A percentile compares a stretch with the other conserved stretches of the same genome.
These are phyloP conservation scores for Gopherus evgoodei DNA, from an alignment of 2,113 vertebrate genomes.

Conservation along the genomic window DNA sequence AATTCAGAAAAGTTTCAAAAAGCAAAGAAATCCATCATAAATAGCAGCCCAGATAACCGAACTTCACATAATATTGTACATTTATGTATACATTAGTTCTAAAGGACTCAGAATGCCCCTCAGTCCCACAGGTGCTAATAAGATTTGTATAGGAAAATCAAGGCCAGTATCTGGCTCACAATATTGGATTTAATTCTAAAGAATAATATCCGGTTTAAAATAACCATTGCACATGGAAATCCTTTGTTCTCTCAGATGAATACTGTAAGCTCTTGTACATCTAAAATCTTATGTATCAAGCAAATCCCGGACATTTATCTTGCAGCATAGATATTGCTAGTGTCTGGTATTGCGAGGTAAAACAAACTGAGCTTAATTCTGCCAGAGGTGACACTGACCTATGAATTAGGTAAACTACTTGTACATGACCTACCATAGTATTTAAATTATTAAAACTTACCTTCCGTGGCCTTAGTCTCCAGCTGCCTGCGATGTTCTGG, in stretches of 20 bases:
- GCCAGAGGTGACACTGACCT: background rate
- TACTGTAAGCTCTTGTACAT: background rate
- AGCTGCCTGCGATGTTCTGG: background rate
- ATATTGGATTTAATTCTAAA: background rate
- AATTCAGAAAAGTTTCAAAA: background rate
- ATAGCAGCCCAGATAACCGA: background rate
- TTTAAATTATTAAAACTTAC: background rate
- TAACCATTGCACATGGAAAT: background rate
- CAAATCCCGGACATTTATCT: background rate
- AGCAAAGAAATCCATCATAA: background rate
- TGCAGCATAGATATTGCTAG: background rate
- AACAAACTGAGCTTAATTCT: background rate
- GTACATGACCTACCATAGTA: background rate
- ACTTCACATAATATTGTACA: background rate
- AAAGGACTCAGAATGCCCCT: background rate
- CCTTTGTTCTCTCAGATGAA: background rate
- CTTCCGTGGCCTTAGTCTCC: background rate
- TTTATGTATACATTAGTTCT: background rate
- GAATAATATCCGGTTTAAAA: background rate
- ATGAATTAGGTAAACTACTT: background rate
- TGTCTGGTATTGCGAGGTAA: background rate
- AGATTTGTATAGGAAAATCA: background rate
- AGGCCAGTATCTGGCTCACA: background rate
- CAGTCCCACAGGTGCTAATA: accelerated
- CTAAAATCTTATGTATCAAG: background rate